These are phyloP conservation scores for Lysiphlebus fabarum DNA, from an alignment of 1,140 invertebrate genomes.

Conservation along the genomic window DNA sequence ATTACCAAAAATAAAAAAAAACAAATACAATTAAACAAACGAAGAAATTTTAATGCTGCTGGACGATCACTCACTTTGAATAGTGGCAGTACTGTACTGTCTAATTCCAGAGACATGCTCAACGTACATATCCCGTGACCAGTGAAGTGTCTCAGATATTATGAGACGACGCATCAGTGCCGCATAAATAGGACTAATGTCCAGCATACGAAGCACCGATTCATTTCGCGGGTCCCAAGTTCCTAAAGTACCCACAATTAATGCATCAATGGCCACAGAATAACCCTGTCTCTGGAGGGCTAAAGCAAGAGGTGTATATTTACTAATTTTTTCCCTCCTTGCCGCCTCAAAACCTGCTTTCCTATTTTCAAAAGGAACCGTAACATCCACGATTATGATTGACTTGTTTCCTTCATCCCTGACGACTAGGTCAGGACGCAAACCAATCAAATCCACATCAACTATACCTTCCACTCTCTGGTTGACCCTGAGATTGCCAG, in stretches of 20 bases:
- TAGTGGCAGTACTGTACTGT: constrained; percentile 2
- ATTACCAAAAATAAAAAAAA: too few species aligned
- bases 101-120: constrained; percentile 5
- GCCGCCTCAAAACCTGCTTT: constrained; percentile 25
- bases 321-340: constrained; percentile 27
- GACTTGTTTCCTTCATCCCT: constrained; percentile 27
- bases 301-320: constrained; percentile 32
- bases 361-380: constrained; percentile 45
- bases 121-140: constrained; percentile 34
- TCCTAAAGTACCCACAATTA: constrained; percentile 35
- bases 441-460: constrained; percentile 13
- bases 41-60: too few species aligned
- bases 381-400: constrained; percentile 38
- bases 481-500: constrained; percentile 18
- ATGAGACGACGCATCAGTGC: constrained; percentile 30
- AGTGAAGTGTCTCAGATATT: constrained; percentile 30
- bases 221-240: constrained; percentile 35
- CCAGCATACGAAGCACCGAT: constrained; percentile 16
- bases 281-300: constrained; percentile 22
- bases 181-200: constrained; percentile 19
- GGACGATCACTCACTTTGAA: too few species aligned
- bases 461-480: constrained; percentile 17
- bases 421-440: constrained; percentile 40
- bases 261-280: constrained; percentile 26
- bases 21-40: too few species aligned